Percentiles rank a stretch among this genome's conserved stretches.
These are phyloP conservation scores for Azorinus chamasolen DNA, from an alignment of 2,888 invertebrate species.

Conservation along the genomic window DNA sequence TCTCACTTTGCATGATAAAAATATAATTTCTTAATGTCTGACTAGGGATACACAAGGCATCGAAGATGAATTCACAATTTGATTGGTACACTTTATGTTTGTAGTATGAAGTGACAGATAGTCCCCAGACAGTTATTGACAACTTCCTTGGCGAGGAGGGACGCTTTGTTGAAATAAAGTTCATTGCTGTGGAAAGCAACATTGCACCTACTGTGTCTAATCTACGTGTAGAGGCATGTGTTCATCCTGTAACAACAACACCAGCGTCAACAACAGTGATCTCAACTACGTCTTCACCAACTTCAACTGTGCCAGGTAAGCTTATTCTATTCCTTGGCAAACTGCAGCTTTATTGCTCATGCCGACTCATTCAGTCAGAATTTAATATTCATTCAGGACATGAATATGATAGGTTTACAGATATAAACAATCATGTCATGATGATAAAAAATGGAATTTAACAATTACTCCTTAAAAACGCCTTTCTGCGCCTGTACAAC, in stretches of 20 bases:
- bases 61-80: too few species aligned
- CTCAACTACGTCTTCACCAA: background rate
- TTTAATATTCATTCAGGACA: background rate
- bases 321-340: background rate
- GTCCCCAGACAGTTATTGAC: slow-evolving; percentile 16
- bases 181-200: slow-evolving; percentile 10
- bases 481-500: too few species aligned
- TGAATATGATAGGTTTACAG: background rate
- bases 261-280: background rate
- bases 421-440: background rate
- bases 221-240: slow-evolving; percentile 19
- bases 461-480: too few species aligned
- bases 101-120: slow-evolving; percentile 16
- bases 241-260: slow-evolving; percentile 11
- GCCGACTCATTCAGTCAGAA: background rate
- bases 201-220: slow-evolving; percentile 7
- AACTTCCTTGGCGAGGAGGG: slow-evolving; percentile 18
- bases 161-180: slow-evolving; percentile 13
- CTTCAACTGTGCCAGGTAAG: background rate
- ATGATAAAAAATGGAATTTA: background rate
- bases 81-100: too few species aligned
- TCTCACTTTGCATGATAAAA: too few species aligned
- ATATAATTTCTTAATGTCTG: too few species aligned
- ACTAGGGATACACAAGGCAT: too few species aligned
- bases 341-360: background rate